Base-by-base conservation (phyloP, 2,797 vertebrate species). In the Oreochromis mossambicus region DNA sequence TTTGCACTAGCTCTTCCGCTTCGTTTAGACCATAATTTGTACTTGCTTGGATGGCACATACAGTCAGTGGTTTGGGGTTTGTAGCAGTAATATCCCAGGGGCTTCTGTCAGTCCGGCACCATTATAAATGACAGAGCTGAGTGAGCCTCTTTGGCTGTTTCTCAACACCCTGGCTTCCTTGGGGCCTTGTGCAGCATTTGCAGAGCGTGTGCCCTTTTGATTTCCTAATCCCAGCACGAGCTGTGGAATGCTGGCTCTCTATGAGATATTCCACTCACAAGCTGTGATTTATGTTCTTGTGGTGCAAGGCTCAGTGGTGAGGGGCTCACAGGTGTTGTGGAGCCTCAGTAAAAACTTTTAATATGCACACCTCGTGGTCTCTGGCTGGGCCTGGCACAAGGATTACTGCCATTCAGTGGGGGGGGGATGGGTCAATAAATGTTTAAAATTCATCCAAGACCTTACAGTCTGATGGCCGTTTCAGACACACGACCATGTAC, bases 211-310 rank as follows among this genome's bases (percentile, higher is more conserved):
- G 93, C 90, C 94, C 92, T 96, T 96, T 95, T 95, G 94, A 95
- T 96, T 96, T 93, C 92, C 92, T 94, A 95, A 95, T 96, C 95
- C 92, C 89, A 91, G 92, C 92, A 92, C 94, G 84, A 90, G 90
- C 93, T 82, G 79, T 21, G 88, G 86, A 94, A 91, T 86, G 89
- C 93, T 87, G 85, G 83, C 86, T 83, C 88, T 81, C 86, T 38
- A 86, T 94, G 94, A 95, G 93, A 95, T 95, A 96, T 96, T 96
- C 96, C 79, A 19, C 94, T 96, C 95, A 95, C 96, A 95, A 83
- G 88, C 87, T 19, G 80, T 97, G 96, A 97, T 97, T 97, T 96
- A 97, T 96, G 95, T 93, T 90, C 87, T 88, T 58, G 84, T 87
- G 87, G 91, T 78, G 86, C 90, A 88, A 75, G 82, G 92, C 90